Conservation (phyloP, 1,140 invertebrate species). For the Zaprionus capensis region DNA sequence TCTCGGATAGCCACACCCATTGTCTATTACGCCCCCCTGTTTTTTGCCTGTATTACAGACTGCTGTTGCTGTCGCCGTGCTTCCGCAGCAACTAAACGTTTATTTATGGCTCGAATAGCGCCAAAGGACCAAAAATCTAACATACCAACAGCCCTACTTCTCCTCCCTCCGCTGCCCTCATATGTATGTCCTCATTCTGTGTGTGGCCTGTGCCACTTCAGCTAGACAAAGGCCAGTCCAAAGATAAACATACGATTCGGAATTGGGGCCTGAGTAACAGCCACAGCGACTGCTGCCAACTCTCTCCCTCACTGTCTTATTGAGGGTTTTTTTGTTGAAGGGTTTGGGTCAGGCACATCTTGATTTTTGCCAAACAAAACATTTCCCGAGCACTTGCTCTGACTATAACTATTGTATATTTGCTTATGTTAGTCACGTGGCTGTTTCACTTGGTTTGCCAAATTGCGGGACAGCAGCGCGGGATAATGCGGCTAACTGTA, state of each 20-base stretch:
- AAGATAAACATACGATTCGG: constrained; percentile 72
- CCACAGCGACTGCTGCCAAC: constrained; percentile 58
- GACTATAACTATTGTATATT: constrained; percentile 66
- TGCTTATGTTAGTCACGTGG: constrained; percentile 81
- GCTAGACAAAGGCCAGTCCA: constrained; percentile 74
- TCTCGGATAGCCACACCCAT: neutral
- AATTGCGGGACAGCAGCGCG: constrained; percentile 62
- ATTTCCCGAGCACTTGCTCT: constrained; percentile 69
- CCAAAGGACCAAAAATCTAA: constrained; percentile 61
- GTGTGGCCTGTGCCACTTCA: constrained; percentile 58
- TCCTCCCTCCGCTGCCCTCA: neutral
- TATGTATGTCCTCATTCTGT: neutral
- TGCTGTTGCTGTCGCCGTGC: constrained; percentile 74
- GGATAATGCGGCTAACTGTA: neutral
- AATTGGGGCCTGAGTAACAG: constrained; percentile 45
- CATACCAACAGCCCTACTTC: neutral
- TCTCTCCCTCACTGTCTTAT: constrained; percentile 19
- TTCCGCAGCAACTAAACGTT: constrained; percentile 79
- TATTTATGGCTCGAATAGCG: constrained; percentile 79
- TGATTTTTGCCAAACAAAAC: constrained; percentile 83
- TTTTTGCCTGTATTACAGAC: constrained; percentile 44
- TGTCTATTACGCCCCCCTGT: neutral
- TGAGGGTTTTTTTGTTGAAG: constrained; percentile 21
- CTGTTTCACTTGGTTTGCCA: constrained; percentile 64
- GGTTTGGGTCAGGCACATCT: constrained; percentile 59